phyloP scores from a whole-genome alignment of 1,140 invertebrate species.

The Heliothis virescens region DNA sequence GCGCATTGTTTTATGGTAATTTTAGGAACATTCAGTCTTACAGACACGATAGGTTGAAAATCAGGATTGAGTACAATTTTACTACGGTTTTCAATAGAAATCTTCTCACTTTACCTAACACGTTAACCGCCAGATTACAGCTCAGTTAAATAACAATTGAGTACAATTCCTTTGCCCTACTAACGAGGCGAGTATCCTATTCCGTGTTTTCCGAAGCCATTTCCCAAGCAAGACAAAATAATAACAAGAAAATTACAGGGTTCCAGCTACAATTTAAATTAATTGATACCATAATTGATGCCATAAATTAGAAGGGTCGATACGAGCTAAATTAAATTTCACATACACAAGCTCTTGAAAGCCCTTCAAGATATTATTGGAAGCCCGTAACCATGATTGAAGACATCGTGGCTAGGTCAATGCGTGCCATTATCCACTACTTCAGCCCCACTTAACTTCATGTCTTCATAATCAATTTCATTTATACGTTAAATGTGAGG shows the following conservation, averaged over 20 bases:
- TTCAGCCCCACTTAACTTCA: constrained; percentile 19
- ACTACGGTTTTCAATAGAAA: not conserved
- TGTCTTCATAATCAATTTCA: constrained; percentile 37
- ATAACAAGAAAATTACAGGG: not conserved
- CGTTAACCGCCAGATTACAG: not conserved
- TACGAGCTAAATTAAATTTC: constrained; percentile 5
- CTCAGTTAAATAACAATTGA: not conserved
- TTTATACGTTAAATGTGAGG: constrained; percentile 16
- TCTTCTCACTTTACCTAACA: not conserved
- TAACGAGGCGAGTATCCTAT: not conserved
- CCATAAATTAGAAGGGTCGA: constrained; percentile 14
- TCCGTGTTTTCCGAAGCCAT: not conserved
- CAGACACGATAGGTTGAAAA: not conserved
- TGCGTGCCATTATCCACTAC: not conserved
- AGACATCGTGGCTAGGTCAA: not conserved
- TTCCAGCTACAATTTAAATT: constrained; percentile 26
- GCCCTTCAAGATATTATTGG: constrained; percentile 22
- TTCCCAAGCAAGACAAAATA: not conserved
- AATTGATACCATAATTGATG: not conserved
- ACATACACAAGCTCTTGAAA: not conserved
- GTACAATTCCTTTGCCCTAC: not conserved
- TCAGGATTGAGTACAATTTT: no score
- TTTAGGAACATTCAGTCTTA: not conserved
- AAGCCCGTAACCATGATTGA: constrained; percentile 1
- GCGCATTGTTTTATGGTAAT: not conserved